Conservation (phyloP, 2,113 vertebrate species). For the Podocnemis expansa region DNA sequence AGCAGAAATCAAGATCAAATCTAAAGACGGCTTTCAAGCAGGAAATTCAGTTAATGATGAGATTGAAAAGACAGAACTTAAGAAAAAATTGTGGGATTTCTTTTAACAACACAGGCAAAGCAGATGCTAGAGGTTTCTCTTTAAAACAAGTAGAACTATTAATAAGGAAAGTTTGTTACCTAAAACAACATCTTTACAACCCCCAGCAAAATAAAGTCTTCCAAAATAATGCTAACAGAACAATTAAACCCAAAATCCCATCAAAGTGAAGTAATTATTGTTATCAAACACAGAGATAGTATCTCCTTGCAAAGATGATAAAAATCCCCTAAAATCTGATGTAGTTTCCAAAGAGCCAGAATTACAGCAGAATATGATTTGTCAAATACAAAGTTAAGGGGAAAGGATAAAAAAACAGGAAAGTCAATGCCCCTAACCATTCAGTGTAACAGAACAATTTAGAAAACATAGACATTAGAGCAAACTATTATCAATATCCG, state of each 20-base stretch:
- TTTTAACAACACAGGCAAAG: constrained; percentile 51
- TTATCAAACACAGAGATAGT: neutral
- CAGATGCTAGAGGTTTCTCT: constrained; percentile 7
- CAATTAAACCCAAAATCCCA: constrained; percentile 20
- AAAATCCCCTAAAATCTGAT: constrained; percentile 12
- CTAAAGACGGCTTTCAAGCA: constrained; percentile 25
- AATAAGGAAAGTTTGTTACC: constrained; percentile 36
- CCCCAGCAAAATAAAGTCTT: constrained; percentile 40
- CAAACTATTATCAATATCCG: constrained; percentile 60
- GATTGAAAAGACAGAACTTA: constrained; percentile 45
- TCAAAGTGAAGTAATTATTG: neutral
- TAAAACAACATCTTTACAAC: constrained; percentile 16
- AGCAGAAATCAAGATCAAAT: constrained; percentile 55
- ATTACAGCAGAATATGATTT: constrained; percentile 4
- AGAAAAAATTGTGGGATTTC: constrained; percentile 57
- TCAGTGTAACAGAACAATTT: constrained; percentile 5
- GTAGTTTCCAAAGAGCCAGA: neutral
- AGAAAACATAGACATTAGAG: constrained; percentile 57
- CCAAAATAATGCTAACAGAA: constrained; percentile 36
- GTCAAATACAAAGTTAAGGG: constrained; percentile 38
- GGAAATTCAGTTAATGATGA: neutral
- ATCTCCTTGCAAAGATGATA: neutral
- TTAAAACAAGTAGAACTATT: constrained; percentile 48
- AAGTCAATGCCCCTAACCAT: neutral
- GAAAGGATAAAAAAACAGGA: neutral